Conservation (phyloP, 1,140 invertebrate species). For the Diabrotica undecimpunctata region DNA sequence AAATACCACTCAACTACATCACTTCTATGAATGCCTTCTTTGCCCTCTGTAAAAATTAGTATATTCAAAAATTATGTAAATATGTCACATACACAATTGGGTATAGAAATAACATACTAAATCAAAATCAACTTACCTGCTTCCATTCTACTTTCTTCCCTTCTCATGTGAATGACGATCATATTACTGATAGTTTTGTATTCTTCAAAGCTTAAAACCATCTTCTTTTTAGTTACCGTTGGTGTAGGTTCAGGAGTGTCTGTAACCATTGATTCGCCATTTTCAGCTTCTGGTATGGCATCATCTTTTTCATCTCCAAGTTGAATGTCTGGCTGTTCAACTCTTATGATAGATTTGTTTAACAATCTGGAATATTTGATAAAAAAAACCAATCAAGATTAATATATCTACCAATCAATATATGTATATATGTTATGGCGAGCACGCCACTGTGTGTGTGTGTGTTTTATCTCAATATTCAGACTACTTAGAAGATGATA, state of each 20-base stretch:
- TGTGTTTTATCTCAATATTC: too few species aligned
- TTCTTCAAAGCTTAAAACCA: slow-evolving; percentile 90
- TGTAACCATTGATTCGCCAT: slow-evolving; percentile 43
- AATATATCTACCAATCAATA: too few species aligned
- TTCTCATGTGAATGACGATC: slow-evolving; percentile 84
- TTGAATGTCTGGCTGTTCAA: slow-evolving; percentile 96
- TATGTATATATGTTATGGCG: too few species aligned
- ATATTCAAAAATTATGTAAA: too few species aligned
- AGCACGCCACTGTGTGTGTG: too few species aligned
- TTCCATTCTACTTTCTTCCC: slow-evolving; percentile 61
- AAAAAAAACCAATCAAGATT: too few species aligned
- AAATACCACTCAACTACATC: slow-evolving; percentile 95
- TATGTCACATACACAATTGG: too few species aligned
- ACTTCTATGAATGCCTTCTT: slow-evolving; percentile 70
- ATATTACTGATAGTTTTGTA: slow-evolving; percentile 92
- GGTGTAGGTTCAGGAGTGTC: slow-evolving; percentile 31
- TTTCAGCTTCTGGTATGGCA: slow-evolving; percentile 53
- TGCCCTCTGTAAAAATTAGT: slow-evolving; percentile 40
- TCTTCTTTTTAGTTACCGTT: slow-evolving; percentile 66
- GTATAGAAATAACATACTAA: too few species aligned
- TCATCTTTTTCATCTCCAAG: slow-evolving; percentile 64
- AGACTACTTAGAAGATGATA: too few species aligned
- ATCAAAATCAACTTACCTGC: slow-evolving; percentile 2
- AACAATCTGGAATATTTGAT: slow-evolving; percentile 56
- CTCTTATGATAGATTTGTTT: slow-evolving; percentile 97